Conservation (phyloP, 92 coral and sea anemone genomes). For the Palythoa grandiflora region DNA sequence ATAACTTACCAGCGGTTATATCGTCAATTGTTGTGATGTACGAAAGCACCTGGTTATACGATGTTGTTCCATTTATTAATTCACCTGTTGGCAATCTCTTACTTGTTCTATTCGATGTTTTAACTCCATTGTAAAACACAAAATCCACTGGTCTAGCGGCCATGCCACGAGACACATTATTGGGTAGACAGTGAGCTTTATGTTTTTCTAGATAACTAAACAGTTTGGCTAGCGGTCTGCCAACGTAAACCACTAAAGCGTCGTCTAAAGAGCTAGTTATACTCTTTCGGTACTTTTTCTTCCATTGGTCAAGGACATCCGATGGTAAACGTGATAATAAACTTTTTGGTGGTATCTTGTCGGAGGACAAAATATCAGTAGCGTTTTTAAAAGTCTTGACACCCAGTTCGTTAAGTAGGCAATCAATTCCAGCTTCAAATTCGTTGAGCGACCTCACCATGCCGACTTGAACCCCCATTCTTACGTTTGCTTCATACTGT, state of each 20-base stretch:
- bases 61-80: slow-evolving; percentile 33
- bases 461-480: slow-evolving; percentile 37
- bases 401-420: background rate
- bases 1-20: slow-evolving; percentile 30
- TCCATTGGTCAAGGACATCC: slow-evolving; percentile 16
- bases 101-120: slow-evolving; percentile 14
- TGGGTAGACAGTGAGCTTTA: slow-evolving; percentile 16
- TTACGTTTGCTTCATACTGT: slow-evolving; percentile 37
- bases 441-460: slow-evolving; percentile 31
- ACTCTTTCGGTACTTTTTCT: background rate
- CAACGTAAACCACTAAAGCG: background rate
- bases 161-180: slow-evolving; percentile 12
- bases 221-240: slow-evolving; percentile 27
- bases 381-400: slow-evolving; percentile 9
- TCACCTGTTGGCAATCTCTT: slow-evolving; percentile 39
- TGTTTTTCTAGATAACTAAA: slow-evolving; percentile 20
- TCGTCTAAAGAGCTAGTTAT: slow-evolving; percentile 9
- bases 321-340: slow-evolving; percentile 7
- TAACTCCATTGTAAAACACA: background rate
- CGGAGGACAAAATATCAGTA: slow-evolving; percentile 19
- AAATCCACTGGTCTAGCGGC: slow-evolving; percentile 29
- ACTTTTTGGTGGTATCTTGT: background rate
- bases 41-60: slow-evolving; percentile 31
- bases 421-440: slow-evolving; percentile 24
- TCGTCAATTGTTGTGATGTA: slow-evolving; percentile 10